phyloP scores from a whole-genome alignment of 2,888 invertebrate genomes.

The Piscicola geometra region DNA sequence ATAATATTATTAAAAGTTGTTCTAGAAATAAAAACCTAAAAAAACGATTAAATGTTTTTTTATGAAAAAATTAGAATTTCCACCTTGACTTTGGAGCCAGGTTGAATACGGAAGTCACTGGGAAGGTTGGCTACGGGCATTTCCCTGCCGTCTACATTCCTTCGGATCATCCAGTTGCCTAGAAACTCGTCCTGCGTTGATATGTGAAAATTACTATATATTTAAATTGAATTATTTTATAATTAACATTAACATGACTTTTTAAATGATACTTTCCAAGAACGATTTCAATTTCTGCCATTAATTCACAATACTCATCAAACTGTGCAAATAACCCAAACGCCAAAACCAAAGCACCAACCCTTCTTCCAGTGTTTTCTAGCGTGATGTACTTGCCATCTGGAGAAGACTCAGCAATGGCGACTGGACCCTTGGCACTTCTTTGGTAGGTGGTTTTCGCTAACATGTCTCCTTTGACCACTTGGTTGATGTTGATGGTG shows the following conservation, averaged over 20 bases:
- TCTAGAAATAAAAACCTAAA: neutral
- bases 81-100: constrained; percentile 36
- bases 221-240: neutral
- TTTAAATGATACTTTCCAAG: neutral
- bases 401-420: constrained; percentile 54
- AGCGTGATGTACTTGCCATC: constrained; percentile 58
- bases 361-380: constrained; percentile 57
- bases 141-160: constrained; percentile 36
- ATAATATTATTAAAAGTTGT: constrained; percentile 62
- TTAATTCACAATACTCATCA: too few species aligned
- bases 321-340: too few species aligned
- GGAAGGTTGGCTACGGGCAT: constrained; percentile 30
- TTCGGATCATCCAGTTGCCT: constrained; percentile 35
- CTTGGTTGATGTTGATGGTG: constrained; percentile 42
- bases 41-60: too few species aligned
- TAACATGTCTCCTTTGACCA: constrained; percentile 57
- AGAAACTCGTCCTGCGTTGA: constrained; percentile 37
- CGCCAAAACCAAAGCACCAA: too few species aligned
- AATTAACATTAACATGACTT: neutral
- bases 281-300: neutral
- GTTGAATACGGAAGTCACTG: constrained; percentile 26
- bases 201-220: too few species aligned
- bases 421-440: constrained; percentile 38
- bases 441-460: constrained; percentile 59
- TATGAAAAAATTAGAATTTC: too few species aligned